These are phyloP conservation scores for Pipistrellus pipistrellus DNA, from an alignment of 2,797 vertebrate species.

Conservation along the genomic window DNA sequence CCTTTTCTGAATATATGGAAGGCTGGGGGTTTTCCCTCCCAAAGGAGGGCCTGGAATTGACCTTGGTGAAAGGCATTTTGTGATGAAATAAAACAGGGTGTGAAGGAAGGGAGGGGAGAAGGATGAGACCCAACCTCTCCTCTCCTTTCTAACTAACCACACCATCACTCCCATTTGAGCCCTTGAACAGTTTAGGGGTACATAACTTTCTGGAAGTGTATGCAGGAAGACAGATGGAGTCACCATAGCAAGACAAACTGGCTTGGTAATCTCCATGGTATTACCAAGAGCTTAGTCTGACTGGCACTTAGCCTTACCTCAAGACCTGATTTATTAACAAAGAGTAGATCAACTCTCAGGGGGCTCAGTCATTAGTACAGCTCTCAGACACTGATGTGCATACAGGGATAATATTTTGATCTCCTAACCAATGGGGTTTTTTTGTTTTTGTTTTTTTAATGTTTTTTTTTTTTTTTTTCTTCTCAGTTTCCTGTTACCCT, in stretches of 20 bases:
- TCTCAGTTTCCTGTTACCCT: slow-evolving; percentile 49
- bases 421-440: slow-evolving; percentile 20
- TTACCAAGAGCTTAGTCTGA: slow-evolving; percentile 47
- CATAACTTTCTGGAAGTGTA: slow-evolving; percentile 10
- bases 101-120: neutral
- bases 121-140: neutral
- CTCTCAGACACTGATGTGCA: neutral
- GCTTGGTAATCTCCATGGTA: neutral
- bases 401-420: slow-evolving; percentile 22
- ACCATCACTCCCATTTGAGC: neutral
- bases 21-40: neutral
- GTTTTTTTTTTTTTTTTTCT: neutral
- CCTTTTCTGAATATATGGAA: neutral
- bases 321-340: slow-evolving; percentile 24
- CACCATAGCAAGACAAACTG: neutral
- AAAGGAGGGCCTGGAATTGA: neutral
- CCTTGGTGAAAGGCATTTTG: neutral
- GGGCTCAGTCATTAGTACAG: slow-evolving; percentile 53
- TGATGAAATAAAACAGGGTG: neutral
- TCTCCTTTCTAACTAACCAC: neutral
- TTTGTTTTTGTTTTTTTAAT: too few relatives aligned
- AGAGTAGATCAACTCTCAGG: slow-evolving; percentile 24
- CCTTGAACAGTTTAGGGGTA: neutral
- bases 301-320: neutral
- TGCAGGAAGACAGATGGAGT: neutral